Evolutionary conservation across 2,888 invertebrate genomes (phyloP).

Genomic region (Blastobasis adustella): DNA sequence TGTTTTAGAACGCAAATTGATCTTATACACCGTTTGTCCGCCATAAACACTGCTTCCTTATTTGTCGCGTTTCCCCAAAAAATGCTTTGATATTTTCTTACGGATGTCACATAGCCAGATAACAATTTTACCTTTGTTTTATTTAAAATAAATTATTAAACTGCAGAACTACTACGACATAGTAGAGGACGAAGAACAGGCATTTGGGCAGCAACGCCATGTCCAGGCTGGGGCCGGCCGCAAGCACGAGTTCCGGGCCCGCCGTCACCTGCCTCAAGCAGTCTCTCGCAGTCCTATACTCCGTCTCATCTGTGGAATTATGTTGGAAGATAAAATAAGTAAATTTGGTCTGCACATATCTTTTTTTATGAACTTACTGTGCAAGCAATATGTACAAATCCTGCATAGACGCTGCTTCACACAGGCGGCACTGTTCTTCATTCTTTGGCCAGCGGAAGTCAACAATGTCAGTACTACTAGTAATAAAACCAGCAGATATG

Average conservation of each 20-base stretch:
- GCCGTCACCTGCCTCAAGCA: slow-evolving; percentile 29
- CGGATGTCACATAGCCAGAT: too few species aligned
- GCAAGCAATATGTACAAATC: background rate
- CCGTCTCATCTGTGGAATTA: slow-evolving; percentile 18
- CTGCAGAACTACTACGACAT: slow-evolving; percentile 40
- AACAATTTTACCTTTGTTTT: too few species aligned
- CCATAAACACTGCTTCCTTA: too few species aligned
- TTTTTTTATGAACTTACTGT: background rate
- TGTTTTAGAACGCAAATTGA: too few species aligned
- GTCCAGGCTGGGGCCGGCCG: slow-evolving; percentile 31
- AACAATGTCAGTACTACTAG: background rate
- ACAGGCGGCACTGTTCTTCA: too few species aligned
- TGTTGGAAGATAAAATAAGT: slow-evolving; percentile 1
- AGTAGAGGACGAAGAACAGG: slow-evolving; percentile 33
- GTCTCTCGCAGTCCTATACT: slow-evolving; percentile 26
- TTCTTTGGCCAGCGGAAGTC: background rate
- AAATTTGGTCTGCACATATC: background rate
- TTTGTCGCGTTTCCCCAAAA: too few species aligned
- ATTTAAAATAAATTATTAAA: slow-evolving; percentile 34
- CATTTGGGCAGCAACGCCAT: slow-evolving; percentile 37
- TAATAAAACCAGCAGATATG: background rate
- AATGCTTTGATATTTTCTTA: too few species aligned
- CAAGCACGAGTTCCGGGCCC: slow-evolving; percentile 23
- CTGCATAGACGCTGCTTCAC: too few species aligned
- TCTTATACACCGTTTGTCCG: too few species aligned